Percentiles rank a stretch among this genome's conserved stretches.
Conservation (phyloP, 1,140 invertebrate species). For the Drosophila ficusphila region DNA sequence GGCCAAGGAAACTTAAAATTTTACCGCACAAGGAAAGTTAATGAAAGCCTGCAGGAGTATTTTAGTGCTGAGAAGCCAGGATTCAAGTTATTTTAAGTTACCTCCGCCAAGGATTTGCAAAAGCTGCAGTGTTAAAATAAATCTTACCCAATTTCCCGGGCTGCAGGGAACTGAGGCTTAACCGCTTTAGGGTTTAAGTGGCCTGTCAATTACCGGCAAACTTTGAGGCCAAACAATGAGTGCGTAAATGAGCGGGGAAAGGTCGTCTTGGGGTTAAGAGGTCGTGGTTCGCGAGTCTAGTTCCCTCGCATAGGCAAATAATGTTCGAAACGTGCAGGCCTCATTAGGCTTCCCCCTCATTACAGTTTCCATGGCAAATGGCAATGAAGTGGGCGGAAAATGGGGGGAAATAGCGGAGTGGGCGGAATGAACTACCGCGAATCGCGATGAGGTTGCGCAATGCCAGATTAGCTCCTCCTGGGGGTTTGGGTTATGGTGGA, state of each 20-base stretch:
- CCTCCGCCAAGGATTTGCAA: background rate
- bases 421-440: conserved; percentile 20
- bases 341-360: conserved; percentile 43
- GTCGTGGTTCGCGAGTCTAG: background rate
- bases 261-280: conserved; percentile 1
- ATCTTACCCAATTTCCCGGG: conserved; percentile 23
- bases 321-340: conserved; percentile 57
- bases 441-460: conserved; percentile 51
- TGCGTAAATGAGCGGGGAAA: conserved; percentile 29
- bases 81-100: conserved; percentile 1
- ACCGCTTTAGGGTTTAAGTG: conserved; percentile 40
- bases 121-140: conserved; percentile 11
- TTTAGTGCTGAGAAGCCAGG: background rate
- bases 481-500: background rate
- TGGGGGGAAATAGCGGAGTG: background rate
- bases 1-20: background rate
- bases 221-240: conserved; percentile 43
- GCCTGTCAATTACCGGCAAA: conserved; percentile 48
- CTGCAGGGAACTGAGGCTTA: conserved; percentile 15
- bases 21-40: background rate
- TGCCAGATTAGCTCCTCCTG: conserved; percentile 30
- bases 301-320: conserved; percentile 42
- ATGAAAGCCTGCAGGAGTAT: background rate
- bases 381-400: background rate
- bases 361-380: conserved; percentile 20